These are phyloP conservation scores for Mesochorus sp. DNA, from an alignment of 2,888 invertebrate genomes.

Conservation along the genomic window DNA sequence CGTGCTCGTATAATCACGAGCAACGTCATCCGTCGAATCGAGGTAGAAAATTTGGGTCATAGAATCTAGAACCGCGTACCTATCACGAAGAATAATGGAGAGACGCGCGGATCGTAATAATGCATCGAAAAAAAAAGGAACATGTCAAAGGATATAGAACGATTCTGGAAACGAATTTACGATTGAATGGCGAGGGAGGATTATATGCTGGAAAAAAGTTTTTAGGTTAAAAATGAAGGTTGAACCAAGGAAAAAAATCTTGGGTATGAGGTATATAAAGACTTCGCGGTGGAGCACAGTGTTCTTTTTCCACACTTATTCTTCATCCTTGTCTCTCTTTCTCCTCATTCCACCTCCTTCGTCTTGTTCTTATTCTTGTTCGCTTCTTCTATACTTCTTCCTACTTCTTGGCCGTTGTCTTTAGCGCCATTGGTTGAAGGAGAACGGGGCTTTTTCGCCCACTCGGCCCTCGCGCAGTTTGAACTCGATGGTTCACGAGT, in stretches of 20 bases:
- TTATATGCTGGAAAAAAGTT: slow-evolving; percentile 51
- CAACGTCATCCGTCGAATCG: slow-evolving; percentile 3
- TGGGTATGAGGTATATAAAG: slow-evolving; percentile 36
- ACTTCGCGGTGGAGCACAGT: slow-evolving; percentile 48
- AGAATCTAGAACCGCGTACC: not conserved
- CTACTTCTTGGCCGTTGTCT: slow-evolving; percentile 24
- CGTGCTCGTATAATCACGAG: not conserved
- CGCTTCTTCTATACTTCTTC: too few species aligned
- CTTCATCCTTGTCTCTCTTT: slow-evolving; percentile 6
- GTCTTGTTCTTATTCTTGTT: slow-evolving; percentile 15
- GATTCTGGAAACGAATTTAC: slow-evolving; percentile 48
- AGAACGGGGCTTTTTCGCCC: slow-evolving; percentile 41
- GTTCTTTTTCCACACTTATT: slow-evolving; percentile 45
- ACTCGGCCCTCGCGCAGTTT: slow-evolving; percentile 42
- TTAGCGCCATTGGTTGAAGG: slow-evolving; percentile 13
- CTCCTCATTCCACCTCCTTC: not conserved
- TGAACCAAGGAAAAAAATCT: slow-evolving; percentile 44
- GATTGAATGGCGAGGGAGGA: slow-evolving; percentile 53
- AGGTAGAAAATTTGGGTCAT: slow-evolving; percentile 26
- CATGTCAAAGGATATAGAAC: slow-evolving; percentile 9
- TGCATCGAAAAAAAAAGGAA: not conserved
- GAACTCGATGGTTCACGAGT: slow-evolving; percentile 53
- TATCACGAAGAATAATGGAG: not conserved
- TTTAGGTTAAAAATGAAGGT: slow-evolving; percentile 49
- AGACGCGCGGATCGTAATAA: slow-evolving; percentile 11